phyloP scores from a whole-genome alignment of 2,113 vertebrate species.

The Typhlomys cinereus region DNA sequence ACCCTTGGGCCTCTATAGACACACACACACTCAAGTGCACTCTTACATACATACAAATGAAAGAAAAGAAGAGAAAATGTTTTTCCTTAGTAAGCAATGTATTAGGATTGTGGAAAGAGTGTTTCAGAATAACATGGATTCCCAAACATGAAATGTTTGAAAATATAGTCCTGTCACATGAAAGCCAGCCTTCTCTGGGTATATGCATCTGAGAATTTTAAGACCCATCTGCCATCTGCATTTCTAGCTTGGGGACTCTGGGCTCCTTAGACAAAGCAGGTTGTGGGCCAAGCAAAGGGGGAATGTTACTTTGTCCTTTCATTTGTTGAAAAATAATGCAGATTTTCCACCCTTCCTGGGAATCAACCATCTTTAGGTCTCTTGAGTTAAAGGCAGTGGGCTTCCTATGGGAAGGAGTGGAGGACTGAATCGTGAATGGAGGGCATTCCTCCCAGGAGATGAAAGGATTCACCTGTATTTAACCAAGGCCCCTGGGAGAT shows the following conservation, averaged over 20 bases:
- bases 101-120: not conserved
- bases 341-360: not conserved
- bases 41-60: too few species aligned
- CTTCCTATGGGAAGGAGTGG: slow-evolving; percentile 15
- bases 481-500: slow-evolving; percentile 12
- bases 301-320: not conserved
- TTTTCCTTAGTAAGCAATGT: not conserved
- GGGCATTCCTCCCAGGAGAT: slow-evolving; percentile 45
- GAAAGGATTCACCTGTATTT: not conserved
- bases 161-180: not conserved
- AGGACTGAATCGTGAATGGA: not conserved
- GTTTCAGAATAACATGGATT: not conserved
- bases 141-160: not conserved
- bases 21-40: too few species aligned
- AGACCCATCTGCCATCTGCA: not conserved
- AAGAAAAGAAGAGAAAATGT: too few species aligned
- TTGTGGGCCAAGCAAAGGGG: too few species aligned
- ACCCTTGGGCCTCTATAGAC: too few species aligned
- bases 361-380: not conserved
- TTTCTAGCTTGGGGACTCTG: not conserved
- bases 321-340: slow-evolving; percentile 8
- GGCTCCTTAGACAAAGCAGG: not conserved
- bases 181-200: not conserved
- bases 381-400: not conserved
- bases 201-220: not conserved